Conservation (phyloP, 2,113 vertebrate genomes). For the Oceanodroma tethys region DNA sequence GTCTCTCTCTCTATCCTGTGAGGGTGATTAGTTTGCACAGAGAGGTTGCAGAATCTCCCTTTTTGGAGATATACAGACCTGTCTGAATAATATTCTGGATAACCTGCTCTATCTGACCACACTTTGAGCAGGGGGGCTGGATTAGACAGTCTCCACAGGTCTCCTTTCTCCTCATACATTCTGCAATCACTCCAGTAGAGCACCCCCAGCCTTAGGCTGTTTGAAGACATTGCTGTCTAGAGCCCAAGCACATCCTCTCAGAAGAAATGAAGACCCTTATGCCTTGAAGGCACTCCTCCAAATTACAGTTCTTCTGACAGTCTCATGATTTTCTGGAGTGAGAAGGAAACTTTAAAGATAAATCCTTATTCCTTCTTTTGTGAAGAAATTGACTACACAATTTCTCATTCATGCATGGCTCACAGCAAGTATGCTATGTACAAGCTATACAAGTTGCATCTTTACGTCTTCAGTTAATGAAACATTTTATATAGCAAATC, state of each 20-base stretch:
- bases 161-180: background rate
- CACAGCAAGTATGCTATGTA: background rate
- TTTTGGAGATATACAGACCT: background rate
- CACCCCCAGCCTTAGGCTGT: accelerated
- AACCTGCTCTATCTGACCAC: background rate
- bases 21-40: background rate
- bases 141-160: background rate
- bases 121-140: background rate
- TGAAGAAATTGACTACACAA: background rate
- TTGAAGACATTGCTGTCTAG: background rate
- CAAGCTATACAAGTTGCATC: background rate
- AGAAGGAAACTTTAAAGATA: background rate
- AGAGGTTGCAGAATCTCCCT: background rate
- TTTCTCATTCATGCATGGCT: background rate
- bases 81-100: background rate
- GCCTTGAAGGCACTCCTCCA: background rate
- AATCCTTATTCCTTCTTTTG: background rate
- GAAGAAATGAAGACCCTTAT: background rate
- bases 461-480: background rate
- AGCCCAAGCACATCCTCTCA: background rate
- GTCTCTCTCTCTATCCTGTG: background rate
- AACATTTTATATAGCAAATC: background rate
- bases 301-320: background rate
- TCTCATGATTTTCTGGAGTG: background rate
- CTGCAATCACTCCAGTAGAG: background rate